Evolutionary conservation across 2,797 vertebrate genomes (phyloP), one percentile per base, ranked within the genome.

Genomic region (Alosa sapidissima): DNA sequence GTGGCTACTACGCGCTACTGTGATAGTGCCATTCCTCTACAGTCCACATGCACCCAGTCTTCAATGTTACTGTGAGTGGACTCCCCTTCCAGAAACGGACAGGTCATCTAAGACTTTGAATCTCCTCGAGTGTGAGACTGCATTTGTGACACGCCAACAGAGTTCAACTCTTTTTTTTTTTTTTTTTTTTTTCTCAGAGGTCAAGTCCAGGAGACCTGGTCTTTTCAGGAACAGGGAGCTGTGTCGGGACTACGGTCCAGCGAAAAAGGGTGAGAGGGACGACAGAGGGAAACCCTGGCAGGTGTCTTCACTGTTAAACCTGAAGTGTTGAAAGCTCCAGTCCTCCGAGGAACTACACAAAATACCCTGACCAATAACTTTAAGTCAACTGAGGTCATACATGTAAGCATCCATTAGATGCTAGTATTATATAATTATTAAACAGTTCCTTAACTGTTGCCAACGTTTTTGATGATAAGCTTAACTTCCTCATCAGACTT

Each of bases 21-120:
- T 82, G 87, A 41, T 54, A 41, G 87, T 84, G 58, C 78, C 86
- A 85, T 85, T 87, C 81, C 78, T 82, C 62, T 47, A 19, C 52
- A 84, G 84, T 24, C 82, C 82, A 90, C 95, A 95, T 95, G 94
- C 95, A 89, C 88, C 72, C 84, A 11, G 89, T 89, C 88, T 85
- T 81, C 88, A 91, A 84, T 62, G 72, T 85, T 21, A 54, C 81
- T 28, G 72, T 78, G 36, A 78, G 72, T 78, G 19, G 72, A 45
- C 16, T 78, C 41, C 72, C 41, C 19, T 78, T 78, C 36, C 72
- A 78, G 16, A 47, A 78, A 78, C 72, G 16, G 36, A 78, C 72
- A 78, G 7, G 72, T 47, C 58, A 24, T 62, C n/a, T 8, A 62
- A 62, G 58, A 62, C 58, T 24, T 24, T 55, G 2, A 41, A 8